Evolutionary conservation across 2,888 invertebrate species (phyloP).

Genomic region (Drosophila nigricruria): DNA sequence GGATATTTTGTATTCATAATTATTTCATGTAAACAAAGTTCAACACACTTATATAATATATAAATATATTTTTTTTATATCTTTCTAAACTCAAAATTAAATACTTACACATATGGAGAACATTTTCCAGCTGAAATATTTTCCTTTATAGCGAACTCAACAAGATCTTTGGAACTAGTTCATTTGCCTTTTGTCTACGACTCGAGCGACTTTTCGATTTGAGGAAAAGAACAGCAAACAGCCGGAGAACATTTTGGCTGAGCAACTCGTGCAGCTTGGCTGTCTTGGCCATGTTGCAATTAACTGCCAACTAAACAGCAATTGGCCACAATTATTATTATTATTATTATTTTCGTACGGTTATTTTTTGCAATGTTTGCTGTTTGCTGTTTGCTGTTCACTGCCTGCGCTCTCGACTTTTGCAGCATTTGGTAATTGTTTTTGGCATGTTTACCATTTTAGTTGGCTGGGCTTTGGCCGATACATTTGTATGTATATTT

Average conservation of each 20-base stretch:
- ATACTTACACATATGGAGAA: too few relatives aligned
- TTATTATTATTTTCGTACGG: constrained; percentile 75
- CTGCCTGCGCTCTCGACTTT: constrained; percentile 36
- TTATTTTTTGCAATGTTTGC: constrained; percentile 47
- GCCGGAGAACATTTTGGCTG: constrained; percentile 31
- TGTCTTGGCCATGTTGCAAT: constrained; percentile 78
- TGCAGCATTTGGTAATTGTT: constrained; percentile 76
- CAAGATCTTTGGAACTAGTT: constrained; percentile 33
- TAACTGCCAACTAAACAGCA: constrained; percentile 81
- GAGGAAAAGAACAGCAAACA: constrained; percentile 41
- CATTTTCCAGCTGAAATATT: neutral
- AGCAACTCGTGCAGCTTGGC: constrained; percentile 48
- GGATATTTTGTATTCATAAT: neutral
- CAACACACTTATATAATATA: too few relatives aligned
- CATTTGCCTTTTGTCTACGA: constrained; percentile 8
- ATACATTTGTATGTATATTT: constrained; percentile 56
- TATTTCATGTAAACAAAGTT: too few relatives aligned
- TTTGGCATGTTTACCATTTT: constrained; percentile 80
- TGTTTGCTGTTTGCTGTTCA: constrained; percentile 36
- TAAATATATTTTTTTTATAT: too few relatives aligned
- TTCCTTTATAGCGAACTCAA: neutral
- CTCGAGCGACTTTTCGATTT: constrained; percentile 25
- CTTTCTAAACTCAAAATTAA: too few relatives aligned
- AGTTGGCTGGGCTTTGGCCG: constrained; percentile 57
- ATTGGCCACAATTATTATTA: constrained; percentile 81